These are phyloP conservation scores for Pogona vitticeps DNA, from an alignment of 2,113 vertebrate species.

Conservation along the genomic window DNA sequence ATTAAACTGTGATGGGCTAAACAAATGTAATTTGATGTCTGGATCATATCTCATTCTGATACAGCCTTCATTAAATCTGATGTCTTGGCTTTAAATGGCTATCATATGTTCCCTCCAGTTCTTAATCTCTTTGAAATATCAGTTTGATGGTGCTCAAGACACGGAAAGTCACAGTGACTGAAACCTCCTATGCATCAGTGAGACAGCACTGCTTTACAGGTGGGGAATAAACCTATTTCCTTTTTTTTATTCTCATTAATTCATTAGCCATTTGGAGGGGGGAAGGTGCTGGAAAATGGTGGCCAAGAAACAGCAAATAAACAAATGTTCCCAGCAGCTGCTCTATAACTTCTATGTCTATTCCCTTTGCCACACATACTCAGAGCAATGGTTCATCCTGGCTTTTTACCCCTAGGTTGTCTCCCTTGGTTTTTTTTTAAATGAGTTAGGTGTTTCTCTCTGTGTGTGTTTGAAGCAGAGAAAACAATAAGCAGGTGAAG, in stretches of 20 bases:
- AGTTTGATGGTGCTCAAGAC: conserved; percentile 74
- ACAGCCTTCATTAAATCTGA: conserved; percentile 75
- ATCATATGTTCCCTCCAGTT: conserved; percentile 73
- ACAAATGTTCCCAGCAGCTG: background rate
- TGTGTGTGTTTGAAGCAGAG: background rate
- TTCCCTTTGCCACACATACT: background rate
- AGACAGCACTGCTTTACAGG: background rate
- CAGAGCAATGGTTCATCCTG: background rate
- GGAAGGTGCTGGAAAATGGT: background rate
- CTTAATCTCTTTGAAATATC: conserved; percentile 80
- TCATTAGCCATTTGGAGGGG: conserved; percentile 23
- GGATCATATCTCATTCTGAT: conserved; percentile 76
- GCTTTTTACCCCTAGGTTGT: too few species aligned
- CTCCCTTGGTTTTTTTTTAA: too few species aligned
- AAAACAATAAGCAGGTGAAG: background rate
- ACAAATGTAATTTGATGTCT: conserved; percentile 79
- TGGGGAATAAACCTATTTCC: background rate
- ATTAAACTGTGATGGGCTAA: conserved; percentile 74
- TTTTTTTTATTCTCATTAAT: background rate
- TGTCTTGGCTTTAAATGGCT: conserved; percentile 74
- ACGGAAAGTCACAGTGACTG: conserved; percentile 68
- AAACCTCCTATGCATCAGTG: conserved; percentile 57
- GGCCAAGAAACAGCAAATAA: background rate
- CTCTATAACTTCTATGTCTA: background rate
- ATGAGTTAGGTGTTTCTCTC: background rate